Base-by-base conservation (phyloP, 2,888 invertebrate species). In the Cheilosia variabilis region DNA sequence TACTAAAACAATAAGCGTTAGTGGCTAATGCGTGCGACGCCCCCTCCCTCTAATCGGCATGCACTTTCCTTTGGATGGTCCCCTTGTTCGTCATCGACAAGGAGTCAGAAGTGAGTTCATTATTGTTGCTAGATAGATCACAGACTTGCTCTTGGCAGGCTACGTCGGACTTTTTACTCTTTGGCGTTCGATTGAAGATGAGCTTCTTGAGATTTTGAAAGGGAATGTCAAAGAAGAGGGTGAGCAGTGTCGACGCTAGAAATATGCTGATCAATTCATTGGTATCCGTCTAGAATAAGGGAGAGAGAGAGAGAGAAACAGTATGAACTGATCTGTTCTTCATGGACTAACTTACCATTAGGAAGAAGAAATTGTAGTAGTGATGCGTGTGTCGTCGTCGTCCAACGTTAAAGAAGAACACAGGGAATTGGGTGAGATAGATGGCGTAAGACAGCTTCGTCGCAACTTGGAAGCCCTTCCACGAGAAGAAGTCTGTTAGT, bases 391-490 rank as follows among this genome's bases (percentile, higher is more conserved):
- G 93, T 89, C 94, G 93, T 47, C 93, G 93, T 68, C 93, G 93
- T 2, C 95, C 95, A 41, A 95, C 95, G 88, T 95, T 95, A 89
- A 93, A 96, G 90, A 96, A 95, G 90, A 94, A 95, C 72, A 95
- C 93, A 4, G 95, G 95, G 88, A 95, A 95, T 90, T 96, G 95
- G 31, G 95, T 95, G 80, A 96, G 91, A 89, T 96, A 96, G 66
- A 95, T 93, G 41, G 95, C 94, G 89, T 96, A 96, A 43, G 95
- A 95, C n/a, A 95, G 92, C 89, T 95, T 94, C 10, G 95, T 95
- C 88, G 94, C 94, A 9, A 95, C 92, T 87, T 94, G 92, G 89
- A 95, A 95, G 57, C 94, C 93, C 88, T 92, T 93, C 93, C 94
- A 94, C 9, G 94, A 93, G 62, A 95, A 93, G 50, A 94, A 82